phyloP scores from a whole-genome alignment of 2,113 vertebrate genomes.

The Hylia prasina region DNA sequence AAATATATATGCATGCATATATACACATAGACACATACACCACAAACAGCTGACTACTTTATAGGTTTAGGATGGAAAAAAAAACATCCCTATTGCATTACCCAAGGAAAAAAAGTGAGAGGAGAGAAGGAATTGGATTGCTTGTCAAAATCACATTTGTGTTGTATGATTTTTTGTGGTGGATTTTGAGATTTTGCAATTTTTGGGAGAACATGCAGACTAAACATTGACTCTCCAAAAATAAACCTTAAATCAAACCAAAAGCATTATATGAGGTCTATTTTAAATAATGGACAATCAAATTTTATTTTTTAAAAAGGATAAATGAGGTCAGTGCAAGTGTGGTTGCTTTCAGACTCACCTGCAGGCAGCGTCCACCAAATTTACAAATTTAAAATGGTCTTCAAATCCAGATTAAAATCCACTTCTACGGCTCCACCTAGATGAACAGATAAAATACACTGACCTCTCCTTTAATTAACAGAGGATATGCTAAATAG shows the following conservation, averaged over 20 bases:
- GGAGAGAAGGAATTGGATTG: not conserved
- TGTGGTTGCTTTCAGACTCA: not conserved
- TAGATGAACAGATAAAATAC: not conserved
- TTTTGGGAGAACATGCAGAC: not conserved
- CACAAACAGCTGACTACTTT: not conserved
- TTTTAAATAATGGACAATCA: not conserved
- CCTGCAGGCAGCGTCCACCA: not conserved
- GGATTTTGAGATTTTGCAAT: not conserved
- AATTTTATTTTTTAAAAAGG: not conserved
- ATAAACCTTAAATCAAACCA: not conserved
- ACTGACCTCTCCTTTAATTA: not conserved
- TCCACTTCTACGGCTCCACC: not conserved
- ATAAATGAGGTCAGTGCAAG: not conserved
- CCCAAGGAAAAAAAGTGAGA: not conserved
- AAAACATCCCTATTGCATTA: not conserved
- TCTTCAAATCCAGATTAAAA: not conserved
- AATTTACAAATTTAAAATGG: not conserved
- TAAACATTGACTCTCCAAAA: not conserved
- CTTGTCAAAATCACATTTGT: not conserved
- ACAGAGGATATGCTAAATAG: not conserved
- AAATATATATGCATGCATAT: not conserved
- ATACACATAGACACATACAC: rapidly evolving
- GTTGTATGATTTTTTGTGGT: not conserved
- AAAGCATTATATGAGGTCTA: not conserved
- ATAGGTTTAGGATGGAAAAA: not conserved